phyloP scores from a whole-genome alignment of 2,888 invertebrate species.

The Microdon myrmicae region DNA sequence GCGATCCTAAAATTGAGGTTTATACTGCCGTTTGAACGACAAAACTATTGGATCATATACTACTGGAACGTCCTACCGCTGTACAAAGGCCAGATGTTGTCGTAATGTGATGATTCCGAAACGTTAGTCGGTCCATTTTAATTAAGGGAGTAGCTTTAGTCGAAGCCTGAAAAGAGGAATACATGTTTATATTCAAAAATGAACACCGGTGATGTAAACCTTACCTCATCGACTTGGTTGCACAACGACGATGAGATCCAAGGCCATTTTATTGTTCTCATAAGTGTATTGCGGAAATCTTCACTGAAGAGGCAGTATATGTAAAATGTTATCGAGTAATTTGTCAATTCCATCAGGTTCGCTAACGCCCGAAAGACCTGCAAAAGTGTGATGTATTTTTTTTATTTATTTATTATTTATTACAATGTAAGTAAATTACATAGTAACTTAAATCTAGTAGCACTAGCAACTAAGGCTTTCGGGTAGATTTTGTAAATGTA shows the following conservation, averaged over 20 bases:
- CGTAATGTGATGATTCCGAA: conserved; percentile 63
- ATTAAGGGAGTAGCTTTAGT: conserved; percentile 58
- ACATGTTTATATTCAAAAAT: background rate
- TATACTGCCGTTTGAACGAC: conserved; percentile 50
- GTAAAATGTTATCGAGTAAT: conserved; percentile 82
- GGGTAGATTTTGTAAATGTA: too few relatives aligned
- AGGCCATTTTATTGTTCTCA: conserved; percentile 73
- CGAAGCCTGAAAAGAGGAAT: conserved; percentile 47
- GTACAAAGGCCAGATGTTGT: conserved; percentile 64
- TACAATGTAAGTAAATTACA: too few relatives aligned
- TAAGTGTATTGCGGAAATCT: conserved; percentile 77
- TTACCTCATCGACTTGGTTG: conserved; percentile 63
- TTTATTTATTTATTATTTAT: too few relatives aligned
- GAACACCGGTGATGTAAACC: conserved; percentile 3
- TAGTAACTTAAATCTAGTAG: too few relatives aligned
- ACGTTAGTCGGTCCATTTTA: conserved; percentile 57
- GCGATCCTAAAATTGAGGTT: conserved; percentile 14
- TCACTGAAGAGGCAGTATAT: conserved; percentile 82
- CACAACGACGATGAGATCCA: conserved; percentile 64
- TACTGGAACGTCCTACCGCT: conserved; percentile 63
- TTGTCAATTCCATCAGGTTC: conserved; percentile 78
- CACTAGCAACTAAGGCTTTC: too few relatives aligned
- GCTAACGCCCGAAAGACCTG: conserved; percentile 77
- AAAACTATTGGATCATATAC: conserved; percentile 59
- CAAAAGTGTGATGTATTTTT: too few relatives aligned